phyloP scores from a whole-genome alignment of 37 sponge, comb jelly and placozoan species.

The Axinella damicornis region DNA sequence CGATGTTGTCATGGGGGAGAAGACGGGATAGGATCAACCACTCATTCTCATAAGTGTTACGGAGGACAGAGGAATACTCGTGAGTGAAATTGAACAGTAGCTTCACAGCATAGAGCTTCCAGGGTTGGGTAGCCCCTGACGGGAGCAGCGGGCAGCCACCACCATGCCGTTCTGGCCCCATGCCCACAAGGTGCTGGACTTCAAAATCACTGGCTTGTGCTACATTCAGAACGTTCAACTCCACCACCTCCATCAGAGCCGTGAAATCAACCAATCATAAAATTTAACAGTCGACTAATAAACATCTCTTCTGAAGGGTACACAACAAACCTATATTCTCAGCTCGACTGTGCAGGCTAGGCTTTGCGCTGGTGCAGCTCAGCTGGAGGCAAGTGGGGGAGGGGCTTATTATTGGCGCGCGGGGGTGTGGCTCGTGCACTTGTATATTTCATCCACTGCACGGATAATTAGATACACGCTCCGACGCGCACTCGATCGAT shows the following conservation, averaged over 20 bases:
- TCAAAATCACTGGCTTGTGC: slow-evolving; percentile 70
- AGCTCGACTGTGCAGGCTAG: too few species aligned
- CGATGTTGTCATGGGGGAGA: slow-evolving; percentile 75
- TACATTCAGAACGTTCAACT: slow-evolving; percentile 61
- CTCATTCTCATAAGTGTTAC: slow-evolving; percentile 86
- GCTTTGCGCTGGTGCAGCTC: too few species aligned
- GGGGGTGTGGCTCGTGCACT: too few species aligned
- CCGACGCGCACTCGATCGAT: too few species aligned
- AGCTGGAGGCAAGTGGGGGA: too few species aligned
- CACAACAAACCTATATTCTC: too few species aligned
- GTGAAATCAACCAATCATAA: too few species aligned
- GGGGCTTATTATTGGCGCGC: too few species aligned
- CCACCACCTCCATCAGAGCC: slow-evolving; percentile 53
- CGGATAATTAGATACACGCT: too few species aligned
- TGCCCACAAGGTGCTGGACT: slow-evolving; percentile 54
- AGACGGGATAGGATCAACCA: slow-evolving; percentile 80
- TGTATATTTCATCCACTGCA: too few species aligned
- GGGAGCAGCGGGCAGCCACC: slow-evolving; percentile 70
- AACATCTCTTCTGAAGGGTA: too few species aligned
- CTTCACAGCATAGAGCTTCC: slow-evolving; percentile 86
- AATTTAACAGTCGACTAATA: too few species aligned
- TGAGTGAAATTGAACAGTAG: slow-evolving; percentile 83
- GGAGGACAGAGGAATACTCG: slow-evolving; percentile 64
- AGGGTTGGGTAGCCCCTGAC: slow-evolving; percentile 52
- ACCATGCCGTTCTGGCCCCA: slow-evolving; percentile 79